Percentiles rank a stretch among this genome's conserved stretches.
These are phyloP conservation scores for Tinea trinotella DNA, from an alignment of 2,888 invertebrate species.

Conservation along the genomic window DNA sequence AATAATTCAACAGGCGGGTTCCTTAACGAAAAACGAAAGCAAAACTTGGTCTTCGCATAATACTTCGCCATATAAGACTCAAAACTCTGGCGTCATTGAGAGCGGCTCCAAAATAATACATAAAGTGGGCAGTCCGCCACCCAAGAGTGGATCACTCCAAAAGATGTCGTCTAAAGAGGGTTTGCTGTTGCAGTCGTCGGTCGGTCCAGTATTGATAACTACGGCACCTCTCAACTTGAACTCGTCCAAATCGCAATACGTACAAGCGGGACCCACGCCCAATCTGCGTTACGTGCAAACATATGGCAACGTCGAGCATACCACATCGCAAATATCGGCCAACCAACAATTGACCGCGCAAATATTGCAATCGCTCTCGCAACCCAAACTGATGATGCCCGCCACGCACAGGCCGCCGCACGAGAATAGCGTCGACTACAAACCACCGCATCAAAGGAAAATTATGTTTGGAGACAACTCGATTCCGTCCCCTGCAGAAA, in stretches of 20 bases:
- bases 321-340: slow-evolving; percentile 66
- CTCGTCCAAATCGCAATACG: slow-evolving; percentile 60
- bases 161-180: slow-evolving; percentile 55
- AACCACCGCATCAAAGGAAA: slow-evolving; percentile 25
- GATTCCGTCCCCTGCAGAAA: slow-evolving; percentile 35
- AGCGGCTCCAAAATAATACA: slow-evolving; percentile 60
- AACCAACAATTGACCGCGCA: slow-evolving; percentile 76
- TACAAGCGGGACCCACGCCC: slow-evolving; percentile 63
- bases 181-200: slow-evolving; percentile 51
- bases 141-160: slow-evolving; percentile 43
- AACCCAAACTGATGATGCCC: slow-evolving; percentile 55
- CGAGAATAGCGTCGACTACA: slow-evolving; percentile 24
- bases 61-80: slow-evolving; percentile 49
- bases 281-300: slow-evolving; percentile 60
- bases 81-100: slow-evolving; percentile 48
- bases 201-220: slow-evolving; percentile 58
- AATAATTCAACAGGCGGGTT: slow-evolving; percentile 66
- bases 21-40: slow-evolving; percentile 49
- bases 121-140: slow-evolving; percentile 59
- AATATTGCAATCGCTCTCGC: slow-evolving; percentile 71
- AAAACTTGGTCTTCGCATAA: slow-evolving; percentile 57
- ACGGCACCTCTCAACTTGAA: slow-evolving; percentile 52
- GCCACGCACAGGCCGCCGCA: slow-evolving; percentile 9
- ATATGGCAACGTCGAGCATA: slow-evolving; percentile 44
- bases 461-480: slow-evolving; percentile 48